phyloP scores from a whole-genome alignment of 1,140 invertebrate species.

The Bombus sylvicola region DNA sequence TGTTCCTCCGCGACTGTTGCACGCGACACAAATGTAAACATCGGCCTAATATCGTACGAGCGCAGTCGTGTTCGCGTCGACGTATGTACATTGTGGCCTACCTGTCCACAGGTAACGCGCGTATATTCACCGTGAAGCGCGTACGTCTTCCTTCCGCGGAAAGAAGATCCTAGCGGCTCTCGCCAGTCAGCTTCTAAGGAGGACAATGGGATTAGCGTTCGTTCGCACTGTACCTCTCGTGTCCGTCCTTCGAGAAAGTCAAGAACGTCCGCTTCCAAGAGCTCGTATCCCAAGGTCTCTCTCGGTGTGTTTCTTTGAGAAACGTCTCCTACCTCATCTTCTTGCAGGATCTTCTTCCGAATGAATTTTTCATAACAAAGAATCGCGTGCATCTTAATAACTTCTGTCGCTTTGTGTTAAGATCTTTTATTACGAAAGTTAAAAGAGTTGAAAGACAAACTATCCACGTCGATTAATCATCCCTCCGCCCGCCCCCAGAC shows the following conservation, averaged over 20 bases:
- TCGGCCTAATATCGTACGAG: too few species aligned
- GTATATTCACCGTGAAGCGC: background rate
- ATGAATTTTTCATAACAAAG: too few species aligned
- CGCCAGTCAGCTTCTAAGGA: background rate
- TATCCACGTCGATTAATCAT: background rate
- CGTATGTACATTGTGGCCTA: background rate
- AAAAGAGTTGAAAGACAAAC: background rate
- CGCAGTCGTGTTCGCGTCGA: too few species aligned
- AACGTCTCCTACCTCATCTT: background rate
- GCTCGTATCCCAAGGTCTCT: background rate
- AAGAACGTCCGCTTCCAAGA: background rate
- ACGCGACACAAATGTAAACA: too few species aligned
- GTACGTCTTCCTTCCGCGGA: constrained; percentile 29
- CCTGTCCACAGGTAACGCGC: background rate
- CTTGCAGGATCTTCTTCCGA: too few species aligned
- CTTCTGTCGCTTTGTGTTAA: too few species aligned
- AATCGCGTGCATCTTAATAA: too few species aligned
- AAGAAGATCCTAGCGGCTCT: constrained; percentile 1
- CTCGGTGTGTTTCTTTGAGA: background rate
- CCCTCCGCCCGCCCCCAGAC: too few species aligned
- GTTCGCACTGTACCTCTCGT: constrained; percentile 17
- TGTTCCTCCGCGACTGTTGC: too few species aligned
- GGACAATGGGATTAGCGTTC: constrained; percentile 48
- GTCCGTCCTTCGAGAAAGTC: background rate
- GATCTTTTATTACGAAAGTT: too few species aligned